Conservation (phyloP, 2,113 vertebrate genomes). For the Edolisoma coerulescens region DNA sequence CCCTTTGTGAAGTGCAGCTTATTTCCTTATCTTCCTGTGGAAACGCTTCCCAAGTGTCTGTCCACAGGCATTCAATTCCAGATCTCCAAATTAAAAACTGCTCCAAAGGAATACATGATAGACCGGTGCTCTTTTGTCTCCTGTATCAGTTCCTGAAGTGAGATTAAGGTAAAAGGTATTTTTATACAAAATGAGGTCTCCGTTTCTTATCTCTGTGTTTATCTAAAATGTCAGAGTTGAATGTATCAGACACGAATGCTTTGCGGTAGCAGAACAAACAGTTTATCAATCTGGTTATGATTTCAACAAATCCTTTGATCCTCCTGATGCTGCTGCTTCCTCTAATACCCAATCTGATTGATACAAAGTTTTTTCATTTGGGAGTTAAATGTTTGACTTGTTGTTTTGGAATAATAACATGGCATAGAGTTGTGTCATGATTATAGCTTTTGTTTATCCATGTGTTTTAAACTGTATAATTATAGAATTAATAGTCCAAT, state of each 20-base stretch:
- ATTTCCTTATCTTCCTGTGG: not conserved
- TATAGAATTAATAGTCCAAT: conserved; percentile 24
- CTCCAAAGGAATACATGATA: not conserved
- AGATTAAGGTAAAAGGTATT: not conserved
- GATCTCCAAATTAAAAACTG: not conserved
- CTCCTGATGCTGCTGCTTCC: not conserved
- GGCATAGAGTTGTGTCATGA: not conserved
- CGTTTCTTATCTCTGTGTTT: not conserved
- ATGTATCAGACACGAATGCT: not conserved
- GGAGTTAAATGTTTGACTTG: not conserved
- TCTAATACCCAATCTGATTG: not conserved
- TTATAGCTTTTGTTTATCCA: conserved; percentile 47
- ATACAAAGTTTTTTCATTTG: not conserved
- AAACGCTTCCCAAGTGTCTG: not conserved
- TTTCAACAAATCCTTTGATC: conserved; percentile 20
- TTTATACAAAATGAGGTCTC: not conserved
- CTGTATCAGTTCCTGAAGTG: not conserved
- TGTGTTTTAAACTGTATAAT: not conserved
- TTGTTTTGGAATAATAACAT: not conserved
- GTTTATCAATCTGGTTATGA: not conserved
- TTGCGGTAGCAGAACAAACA: not conserved
- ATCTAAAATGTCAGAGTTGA: conserved; percentile 8
- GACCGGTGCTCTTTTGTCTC: not conserved
- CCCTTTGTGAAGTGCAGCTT: not conserved
- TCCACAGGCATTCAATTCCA: conserved; percentile 4